phyloP scores from a whole-genome alignment of 2,797 vertebrate genomes.

The Prionace glauca region DNA sequence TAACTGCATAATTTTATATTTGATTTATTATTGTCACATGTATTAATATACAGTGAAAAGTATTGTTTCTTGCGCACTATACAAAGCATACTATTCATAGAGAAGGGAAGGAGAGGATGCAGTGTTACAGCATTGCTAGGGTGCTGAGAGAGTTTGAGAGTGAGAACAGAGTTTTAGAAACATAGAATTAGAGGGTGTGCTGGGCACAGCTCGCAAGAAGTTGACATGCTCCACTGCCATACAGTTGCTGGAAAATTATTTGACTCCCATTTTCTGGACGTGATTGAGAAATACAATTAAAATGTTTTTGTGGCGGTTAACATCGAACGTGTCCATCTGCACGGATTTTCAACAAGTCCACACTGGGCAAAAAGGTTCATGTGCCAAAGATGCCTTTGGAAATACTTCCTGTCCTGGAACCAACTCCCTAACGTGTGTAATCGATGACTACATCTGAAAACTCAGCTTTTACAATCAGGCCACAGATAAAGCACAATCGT shows the following conservation, averaged over 20 bases:
- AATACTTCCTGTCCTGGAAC: neutral
- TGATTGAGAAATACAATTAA: neutral
- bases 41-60: no score
- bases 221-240: neutral
- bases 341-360: neutral
- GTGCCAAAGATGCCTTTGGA: constrained; percentile 5
- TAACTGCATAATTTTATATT: neutral
- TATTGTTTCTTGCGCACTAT: no score
- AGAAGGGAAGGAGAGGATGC: no score
- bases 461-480: neutral
- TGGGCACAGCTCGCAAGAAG: no score
- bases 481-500: neutral
- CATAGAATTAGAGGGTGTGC: no score
- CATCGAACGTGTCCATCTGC: neutral
- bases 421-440: neutral
- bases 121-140: no score
- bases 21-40: no score
- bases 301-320: neutral
- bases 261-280: neutral
- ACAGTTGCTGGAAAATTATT: neutral
- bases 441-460: neutral
- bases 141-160: no score
- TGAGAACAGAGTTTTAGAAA: no score
- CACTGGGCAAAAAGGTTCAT: neutral
- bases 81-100: no score